These are phyloP conservation scores for Acanthiza pusilla DNA, from an alignment of 2,797 vertebrate genomes.

Conservation along the genomic window DNA sequence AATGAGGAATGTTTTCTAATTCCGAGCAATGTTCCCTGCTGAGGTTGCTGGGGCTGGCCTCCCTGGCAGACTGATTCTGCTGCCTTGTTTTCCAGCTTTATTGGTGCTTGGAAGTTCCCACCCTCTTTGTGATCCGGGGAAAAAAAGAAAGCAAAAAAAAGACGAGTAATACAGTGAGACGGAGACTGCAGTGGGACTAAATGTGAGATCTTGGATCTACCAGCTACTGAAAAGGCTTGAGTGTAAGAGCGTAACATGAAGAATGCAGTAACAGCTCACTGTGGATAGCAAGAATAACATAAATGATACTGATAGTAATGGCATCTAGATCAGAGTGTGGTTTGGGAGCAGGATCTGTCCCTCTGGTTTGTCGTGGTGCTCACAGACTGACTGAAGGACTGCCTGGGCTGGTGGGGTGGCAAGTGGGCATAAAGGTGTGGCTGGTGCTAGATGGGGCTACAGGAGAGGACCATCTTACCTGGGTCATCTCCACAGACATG, in stretches of 20 bases:
- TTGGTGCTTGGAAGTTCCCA: neutral
- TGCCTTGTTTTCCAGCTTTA: neutral
- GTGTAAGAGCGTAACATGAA: neutral
- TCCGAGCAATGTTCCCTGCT: neutral
- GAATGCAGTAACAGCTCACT: neutral
- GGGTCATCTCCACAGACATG: neutral
- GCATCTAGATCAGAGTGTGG: neutral
- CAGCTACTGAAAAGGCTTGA: neutral
- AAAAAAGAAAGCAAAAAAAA: neutral
- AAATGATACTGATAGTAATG: neutral
- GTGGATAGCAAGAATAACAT: neutral
- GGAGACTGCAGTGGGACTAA: neutral
- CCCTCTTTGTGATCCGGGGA: neutral
- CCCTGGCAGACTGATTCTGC: neutral
- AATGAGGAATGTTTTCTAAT: neutral
- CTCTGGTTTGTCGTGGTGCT: neutral
- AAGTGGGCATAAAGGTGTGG: neutral
- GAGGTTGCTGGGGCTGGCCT: neutral
- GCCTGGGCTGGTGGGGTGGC: neutral
- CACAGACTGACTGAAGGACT: neutral
- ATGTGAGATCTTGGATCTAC: neutral
- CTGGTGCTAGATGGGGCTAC: neutral
- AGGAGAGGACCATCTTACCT: neutral
- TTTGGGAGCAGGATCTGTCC: neutral
- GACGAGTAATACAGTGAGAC: neutral